Conservation (phyloP, 1,140 invertebrate genomes). For the Goniozus legneri region DNA sequence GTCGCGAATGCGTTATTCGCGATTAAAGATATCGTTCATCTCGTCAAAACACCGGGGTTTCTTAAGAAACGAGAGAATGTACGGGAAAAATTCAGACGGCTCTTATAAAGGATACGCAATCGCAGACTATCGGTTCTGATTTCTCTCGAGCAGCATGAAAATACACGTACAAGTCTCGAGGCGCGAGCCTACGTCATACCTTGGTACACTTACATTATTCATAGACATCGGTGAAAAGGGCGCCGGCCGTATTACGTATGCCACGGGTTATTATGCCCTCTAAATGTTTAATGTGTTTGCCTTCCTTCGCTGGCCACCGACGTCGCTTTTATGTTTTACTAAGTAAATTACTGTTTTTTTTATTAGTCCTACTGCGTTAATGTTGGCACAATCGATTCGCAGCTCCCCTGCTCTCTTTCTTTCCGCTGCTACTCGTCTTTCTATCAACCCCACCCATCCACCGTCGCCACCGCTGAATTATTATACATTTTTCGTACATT, state of each 20-base stretch:
- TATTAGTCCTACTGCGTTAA: conserved; percentile 48
- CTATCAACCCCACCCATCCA: background rate
- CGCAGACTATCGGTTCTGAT: background rate
- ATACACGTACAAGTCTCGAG: conserved; percentile 32
- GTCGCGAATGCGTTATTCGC: conserved; percentile 1
- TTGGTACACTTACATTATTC: conserved; percentile 52
- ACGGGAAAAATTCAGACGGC: background rate
- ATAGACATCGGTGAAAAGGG: conserved; percentile 53
- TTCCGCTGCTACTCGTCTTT: background rate
- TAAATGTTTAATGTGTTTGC: conserved; percentile 58
- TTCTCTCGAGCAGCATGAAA: no score
- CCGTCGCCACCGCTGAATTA: no score
- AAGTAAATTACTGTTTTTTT: conserved; percentile 57
- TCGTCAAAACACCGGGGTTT: conserved; percentile 16
- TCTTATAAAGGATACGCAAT: background rate
- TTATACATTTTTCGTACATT: no score
- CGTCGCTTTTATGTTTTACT: conserved; percentile 55
- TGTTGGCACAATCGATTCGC: conserved; percentile 53
- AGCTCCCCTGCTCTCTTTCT: background rate
- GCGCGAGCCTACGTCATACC: conserved; percentile 45
- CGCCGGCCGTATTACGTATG: conserved; percentile 51
- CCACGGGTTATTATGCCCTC: conserved; percentile 55
- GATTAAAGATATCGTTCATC: conserved; percentile 18
- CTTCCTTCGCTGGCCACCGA: conserved; percentile 51
- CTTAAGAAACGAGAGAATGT: background rate